These are phyloP conservation scores for Pseudorasbora parva DNA, from an alignment of 2,113 vertebrate species.

Conservation along the genomic window DNA sequence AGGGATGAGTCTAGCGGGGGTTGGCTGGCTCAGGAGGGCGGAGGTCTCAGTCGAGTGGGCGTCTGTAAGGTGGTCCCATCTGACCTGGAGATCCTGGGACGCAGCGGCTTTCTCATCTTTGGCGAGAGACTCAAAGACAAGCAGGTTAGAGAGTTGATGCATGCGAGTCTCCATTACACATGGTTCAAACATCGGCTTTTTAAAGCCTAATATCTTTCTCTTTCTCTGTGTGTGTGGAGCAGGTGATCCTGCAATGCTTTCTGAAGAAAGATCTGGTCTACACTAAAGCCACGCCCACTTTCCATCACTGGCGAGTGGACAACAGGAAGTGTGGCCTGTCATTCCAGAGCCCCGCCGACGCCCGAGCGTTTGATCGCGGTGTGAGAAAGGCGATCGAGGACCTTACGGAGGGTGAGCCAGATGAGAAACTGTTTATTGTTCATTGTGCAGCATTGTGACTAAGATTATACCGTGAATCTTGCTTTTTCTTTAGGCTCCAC, in stretches of 20 bases:
- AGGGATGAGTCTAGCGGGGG: slow-evolving; percentile 96
- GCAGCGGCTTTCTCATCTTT: slow-evolving; percentile 91
- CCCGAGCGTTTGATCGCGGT: slow-evolving; percentile 93
- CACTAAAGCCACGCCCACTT: slow-evolving; percentile 95
- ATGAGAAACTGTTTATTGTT: background rate
- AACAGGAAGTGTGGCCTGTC: slow-evolving; percentile 93
- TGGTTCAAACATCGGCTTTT: background rate
- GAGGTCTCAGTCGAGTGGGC: slow-evolving; percentile 94
- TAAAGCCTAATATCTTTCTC: background rate
- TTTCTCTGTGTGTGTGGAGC: background rate
- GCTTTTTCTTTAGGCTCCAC: slow-evolving; percentile 85
- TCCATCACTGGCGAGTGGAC: slow-evolving; percentile 98
- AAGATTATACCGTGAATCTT: background rate
- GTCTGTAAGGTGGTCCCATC: slow-evolving; percentile 89
- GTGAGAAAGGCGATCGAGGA: slow-evolving; percentile 97
- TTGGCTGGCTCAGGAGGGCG: slow-evolving; percentile 96
- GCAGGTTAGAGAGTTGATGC: slow-evolving; percentile 77
- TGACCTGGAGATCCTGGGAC: slow-evolving; percentile 84
- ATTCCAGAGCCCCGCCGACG: slow-evolving; percentile 93
- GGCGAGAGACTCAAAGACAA: slow-evolving; percentile 95
- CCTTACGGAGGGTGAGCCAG: slow-evolving; percentile 87
- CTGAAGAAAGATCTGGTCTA: slow-evolving; percentile 96
- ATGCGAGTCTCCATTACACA: background rate
- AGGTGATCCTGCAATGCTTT: slow-evolving; percentile 95
- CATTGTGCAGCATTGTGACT: background rate